phyloP scores from a whole-genome alignment of 2,113 vertebrate genomes.

The Hypanus sabinus region DNA sequence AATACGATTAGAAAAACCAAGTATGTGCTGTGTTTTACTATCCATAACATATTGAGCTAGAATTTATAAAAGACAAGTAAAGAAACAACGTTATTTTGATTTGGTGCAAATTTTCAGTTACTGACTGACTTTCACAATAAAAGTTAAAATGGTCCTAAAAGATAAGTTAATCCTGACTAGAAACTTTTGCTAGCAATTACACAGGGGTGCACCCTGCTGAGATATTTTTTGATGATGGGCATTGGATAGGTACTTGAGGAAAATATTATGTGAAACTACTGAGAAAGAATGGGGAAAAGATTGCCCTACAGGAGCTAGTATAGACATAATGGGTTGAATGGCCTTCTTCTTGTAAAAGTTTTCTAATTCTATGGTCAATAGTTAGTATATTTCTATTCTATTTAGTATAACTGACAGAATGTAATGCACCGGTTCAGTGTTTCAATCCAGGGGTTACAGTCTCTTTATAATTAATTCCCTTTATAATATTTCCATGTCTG shows the following conservation, averaged over 20 bases:
- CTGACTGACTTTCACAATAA: background rate
- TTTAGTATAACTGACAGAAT: background rate
- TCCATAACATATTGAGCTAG: no score
- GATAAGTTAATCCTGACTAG: background rate
- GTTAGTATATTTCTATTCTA: background rate
- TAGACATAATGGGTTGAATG: no score
- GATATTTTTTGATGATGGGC: background rate
- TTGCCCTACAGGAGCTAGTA: no score
- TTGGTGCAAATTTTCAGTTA: background rate
- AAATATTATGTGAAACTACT: no score
- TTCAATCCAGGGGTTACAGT: background rate
- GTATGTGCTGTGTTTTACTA: background rate
- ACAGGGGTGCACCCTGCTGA: background rate
- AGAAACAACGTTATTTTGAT: background rate
- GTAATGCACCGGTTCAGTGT: background rate
- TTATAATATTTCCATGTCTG: background rate
- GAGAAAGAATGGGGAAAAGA: no score
- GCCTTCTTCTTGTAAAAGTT: no score
- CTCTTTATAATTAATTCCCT: background rate
- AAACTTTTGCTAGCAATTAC: background rate
- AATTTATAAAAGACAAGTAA: background rate
- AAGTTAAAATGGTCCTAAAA: background rate
- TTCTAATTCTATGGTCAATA: no score
- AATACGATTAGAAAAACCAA: background rate
- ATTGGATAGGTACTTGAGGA: background rate